Base-by-base conservation (phyloP, 1,140 invertebrate species). In the Chrysopa pallens region DNA sequence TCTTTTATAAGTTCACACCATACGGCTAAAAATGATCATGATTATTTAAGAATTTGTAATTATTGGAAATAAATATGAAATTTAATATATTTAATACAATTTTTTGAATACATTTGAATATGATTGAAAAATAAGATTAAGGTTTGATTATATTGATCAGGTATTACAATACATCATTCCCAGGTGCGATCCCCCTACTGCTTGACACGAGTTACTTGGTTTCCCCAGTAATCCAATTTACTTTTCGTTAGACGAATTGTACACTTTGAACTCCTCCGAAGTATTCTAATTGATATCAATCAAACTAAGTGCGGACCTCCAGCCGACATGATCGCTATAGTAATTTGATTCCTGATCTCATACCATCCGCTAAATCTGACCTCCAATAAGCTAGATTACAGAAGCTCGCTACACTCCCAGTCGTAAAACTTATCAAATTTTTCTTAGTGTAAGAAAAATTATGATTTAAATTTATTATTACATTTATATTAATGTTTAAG, bases 101-200 rank as follows among this genome's bases (percentile, higher is more conserved):
- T 3, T 5, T 23, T 23, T 23, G 17, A 23, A 23, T 3, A 23
- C 17, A 23, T 23, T 23, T 23, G 2, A 23, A 57, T 53, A 33
- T 11, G n/a, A 6, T 11, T 33, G n/a, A 12, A 2, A 33, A 33
- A 33, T 4, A 33, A 12, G 31, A 38, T 23, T 38, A 2, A 39
- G 72, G 84, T 88, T 71, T 77, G 71, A 70, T 81, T 54, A 86
- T 70, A 86, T 74, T 73, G 73, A 66, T 72, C 66, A 80, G 84
- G 81, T 86, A 70, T 60, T 64, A 67, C 69, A 68, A 65, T 69
- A 70, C 70, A 67, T 73, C 72, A 86, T 84, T 90, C 85, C 82
- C 80, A 73, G 80, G 73, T 80, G 84, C 85, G 75, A 84, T 88
- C 85, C 84, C 84, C 84, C 84, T 88, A 87, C 84, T 86, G 83